These are phyloP conservation scores for Gambelia wislizenii DNA, from an alignment of 2,797 vertebrate genomes.

Conservation along the genomic window DNA sequence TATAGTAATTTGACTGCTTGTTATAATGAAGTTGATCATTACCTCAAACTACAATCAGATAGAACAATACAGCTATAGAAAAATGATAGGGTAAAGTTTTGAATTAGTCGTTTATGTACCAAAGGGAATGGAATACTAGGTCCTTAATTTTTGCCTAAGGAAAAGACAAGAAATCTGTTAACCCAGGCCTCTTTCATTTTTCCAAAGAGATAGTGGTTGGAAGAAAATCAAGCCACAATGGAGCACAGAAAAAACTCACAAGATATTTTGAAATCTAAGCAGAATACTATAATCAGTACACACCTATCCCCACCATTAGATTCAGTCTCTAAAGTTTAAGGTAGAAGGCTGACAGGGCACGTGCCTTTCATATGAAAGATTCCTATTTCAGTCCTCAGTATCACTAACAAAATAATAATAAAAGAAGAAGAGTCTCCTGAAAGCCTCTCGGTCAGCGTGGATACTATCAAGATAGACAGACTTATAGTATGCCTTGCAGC, in stretches of 20 bases:
- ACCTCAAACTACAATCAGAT: not conserved
- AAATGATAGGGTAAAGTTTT: not conserved
- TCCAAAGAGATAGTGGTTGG: not conserved
- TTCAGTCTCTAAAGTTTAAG: not conserved
- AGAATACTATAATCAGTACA: not conserved
- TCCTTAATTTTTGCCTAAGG: not conserved
- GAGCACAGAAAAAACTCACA: conserved; percentile 11
- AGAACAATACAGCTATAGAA: not conserved
- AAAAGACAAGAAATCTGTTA: not conserved
- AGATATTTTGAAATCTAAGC: not conserved
- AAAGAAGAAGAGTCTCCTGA: not conserved
- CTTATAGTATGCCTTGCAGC: not conserved
- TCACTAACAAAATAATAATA: not conserved
- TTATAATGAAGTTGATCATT: not conserved
- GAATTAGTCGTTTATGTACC: not conserved
- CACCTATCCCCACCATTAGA: not conserved
- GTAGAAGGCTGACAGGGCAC: not conserved
- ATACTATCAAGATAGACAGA: not conserved
- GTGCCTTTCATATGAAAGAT: not conserved
- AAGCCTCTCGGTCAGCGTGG: not conserved
- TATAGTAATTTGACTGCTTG: not conserved
- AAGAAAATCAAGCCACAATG: conserved; percentile 11
- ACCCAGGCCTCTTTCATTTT: not conserved
- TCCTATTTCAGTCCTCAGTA: not conserved
- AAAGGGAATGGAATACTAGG: not conserved